Evolutionary conservation across 2,888 invertebrate genomes (phyloP).

Genomic region (Rhorus exstirpatorius): DNA sequence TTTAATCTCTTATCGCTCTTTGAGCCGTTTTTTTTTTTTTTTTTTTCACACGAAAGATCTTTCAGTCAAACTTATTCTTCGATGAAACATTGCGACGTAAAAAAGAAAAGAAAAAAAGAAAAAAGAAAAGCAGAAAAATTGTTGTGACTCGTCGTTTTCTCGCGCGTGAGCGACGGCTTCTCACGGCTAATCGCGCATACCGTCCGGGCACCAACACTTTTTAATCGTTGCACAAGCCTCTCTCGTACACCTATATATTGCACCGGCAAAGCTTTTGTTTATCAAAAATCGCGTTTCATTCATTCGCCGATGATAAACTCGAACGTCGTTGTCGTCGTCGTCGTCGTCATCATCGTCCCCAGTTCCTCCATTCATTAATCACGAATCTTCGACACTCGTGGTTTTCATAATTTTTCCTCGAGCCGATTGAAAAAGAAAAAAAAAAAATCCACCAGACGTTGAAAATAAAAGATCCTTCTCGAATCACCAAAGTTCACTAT

Average conservation of each 20-base stretch:
- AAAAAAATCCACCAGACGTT: not conserved
- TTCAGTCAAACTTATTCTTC: not conserved
- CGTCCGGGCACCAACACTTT: conserved; percentile 27
- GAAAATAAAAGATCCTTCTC: not conserved
- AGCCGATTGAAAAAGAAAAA: not conserved
- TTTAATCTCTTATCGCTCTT: not conserved
- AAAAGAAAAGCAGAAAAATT: not conserved
- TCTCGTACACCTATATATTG: conserved; percentile 30
- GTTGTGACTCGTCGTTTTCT: conserved; percentile 2
- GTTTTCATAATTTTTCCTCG: not conserved
- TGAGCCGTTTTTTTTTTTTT: not conserved
- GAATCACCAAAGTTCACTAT: not conserved
- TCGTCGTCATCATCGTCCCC: not conserved
- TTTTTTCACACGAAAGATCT: not conserved
- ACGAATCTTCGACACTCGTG: not conserved
- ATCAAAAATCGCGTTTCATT: conserved; percentile 56
- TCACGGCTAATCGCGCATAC: conserved; percentile 6
- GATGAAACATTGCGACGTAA: not conserved
- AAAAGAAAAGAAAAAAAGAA: no score
- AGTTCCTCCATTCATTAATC: conserved; percentile 43
- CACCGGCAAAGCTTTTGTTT: conserved; percentile 46
- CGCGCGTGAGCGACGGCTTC: conserved; percentile 24
- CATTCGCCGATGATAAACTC: conserved; percentile 35
- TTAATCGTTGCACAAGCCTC: conserved; percentile 43
- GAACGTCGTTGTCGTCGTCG: not conserved